These are phyloP conservation scores for Muscina levida DNA, from an alignment of 2,888 invertebrate genomes.

Conservation along the genomic window DNA sequence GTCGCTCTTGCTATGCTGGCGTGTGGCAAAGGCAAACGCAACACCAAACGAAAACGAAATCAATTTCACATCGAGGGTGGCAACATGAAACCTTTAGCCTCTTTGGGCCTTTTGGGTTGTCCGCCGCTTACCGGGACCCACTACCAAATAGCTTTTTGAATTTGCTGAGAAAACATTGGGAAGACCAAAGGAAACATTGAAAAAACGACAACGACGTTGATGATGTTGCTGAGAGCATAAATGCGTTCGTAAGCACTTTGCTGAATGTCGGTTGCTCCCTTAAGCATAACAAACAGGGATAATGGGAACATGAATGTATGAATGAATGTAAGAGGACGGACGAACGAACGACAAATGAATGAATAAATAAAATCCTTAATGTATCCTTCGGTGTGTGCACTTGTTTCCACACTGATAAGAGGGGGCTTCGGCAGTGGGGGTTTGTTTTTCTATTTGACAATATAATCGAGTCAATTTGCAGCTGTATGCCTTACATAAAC, in stretches of 20 bases:
- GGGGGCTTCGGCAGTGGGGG: slow-evolving; percentile 42
- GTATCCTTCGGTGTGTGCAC: slow-evolving; percentile 57
- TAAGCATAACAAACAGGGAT: slow-evolving; percentile 79
- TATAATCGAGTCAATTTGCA: slow-evolving; percentile 78
- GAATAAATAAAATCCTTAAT: slow-evolving; percentile 37
- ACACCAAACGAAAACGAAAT: slow-evolving; percentile 32
- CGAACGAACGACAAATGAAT: not conserved
- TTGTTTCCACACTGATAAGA: slow-evolving; percentile 55
- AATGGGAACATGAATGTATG: slow-evolving; percentile 71
- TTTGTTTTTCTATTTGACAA: slow-evolving; percentile 69
- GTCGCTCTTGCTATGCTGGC: slow-evolving; percentile 51
- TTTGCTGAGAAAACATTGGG: slow-evolving; percentile 55
- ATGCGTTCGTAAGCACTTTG: slow-evolving; percentile 76
- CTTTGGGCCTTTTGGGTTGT: not conserved
- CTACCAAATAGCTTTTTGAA: slow-evolving; percentile 50
- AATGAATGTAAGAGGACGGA: slow-evolving; percentile 13
- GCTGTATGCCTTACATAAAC: slow-evolving; percentile 64
- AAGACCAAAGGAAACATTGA: not conserved
- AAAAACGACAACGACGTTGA: slow-evolving; percentile 41
- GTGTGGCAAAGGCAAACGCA: slow-evolving; percentile 55
- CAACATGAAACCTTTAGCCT: slow-evolving; percentile 50
- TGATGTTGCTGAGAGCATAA: slow-evolving; percentile 44
- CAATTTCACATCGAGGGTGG: slow-evolving; percentile 44
- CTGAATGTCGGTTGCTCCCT: slow-evolving; percentile 78
- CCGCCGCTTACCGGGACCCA: too few species aligned